Percentiles rank a stretch among this genome's conserved stretches.
phyloP scores from a whole-genome alignment of 2,113 vertebrate species.

The Rousettus leschenaultii region DNA sequence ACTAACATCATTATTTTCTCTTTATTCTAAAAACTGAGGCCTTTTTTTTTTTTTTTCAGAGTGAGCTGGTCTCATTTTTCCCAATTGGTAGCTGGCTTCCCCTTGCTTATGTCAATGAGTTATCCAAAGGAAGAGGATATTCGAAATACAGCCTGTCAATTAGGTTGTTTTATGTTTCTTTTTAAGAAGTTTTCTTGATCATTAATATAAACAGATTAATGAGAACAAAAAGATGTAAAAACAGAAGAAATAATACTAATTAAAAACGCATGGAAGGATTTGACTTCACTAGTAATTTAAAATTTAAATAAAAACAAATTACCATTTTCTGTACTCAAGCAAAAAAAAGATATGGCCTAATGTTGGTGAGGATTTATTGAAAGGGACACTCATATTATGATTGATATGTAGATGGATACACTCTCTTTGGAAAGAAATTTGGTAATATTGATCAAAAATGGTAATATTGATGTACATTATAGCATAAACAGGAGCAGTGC shows the following conservation, averaged over 20 bases:
- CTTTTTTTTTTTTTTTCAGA: slow-evolving; percentile 14
- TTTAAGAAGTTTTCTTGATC: neutral
- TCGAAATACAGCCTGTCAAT: neutral
- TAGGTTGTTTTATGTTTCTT: neutral
- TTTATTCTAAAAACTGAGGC: neutral
- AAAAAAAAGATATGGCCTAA: neutral
- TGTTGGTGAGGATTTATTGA: neutral
- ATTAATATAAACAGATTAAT: neutral
- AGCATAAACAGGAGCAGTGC: neutral
- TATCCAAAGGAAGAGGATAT: neutral
- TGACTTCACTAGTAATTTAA: neutral
- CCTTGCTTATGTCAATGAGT: neutral
- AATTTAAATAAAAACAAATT: slow-evolving; percentile 1
- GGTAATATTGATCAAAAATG: neutral
- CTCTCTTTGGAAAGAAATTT: neutral
- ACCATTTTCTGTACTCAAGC: neutral
- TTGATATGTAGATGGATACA: neutral
- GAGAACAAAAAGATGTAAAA: neutral
- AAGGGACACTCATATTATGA: neutral
- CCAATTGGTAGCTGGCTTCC: neutral
- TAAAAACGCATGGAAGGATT: neutral
- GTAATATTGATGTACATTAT: neutral
- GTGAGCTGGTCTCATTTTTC: neutral
- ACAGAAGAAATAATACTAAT: neutral
- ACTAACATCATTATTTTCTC: neutral